Evolutionary conservation across 1,140 invertebrate species (phyloP).

Genomic region (Drosophila asahinai): DNA sequence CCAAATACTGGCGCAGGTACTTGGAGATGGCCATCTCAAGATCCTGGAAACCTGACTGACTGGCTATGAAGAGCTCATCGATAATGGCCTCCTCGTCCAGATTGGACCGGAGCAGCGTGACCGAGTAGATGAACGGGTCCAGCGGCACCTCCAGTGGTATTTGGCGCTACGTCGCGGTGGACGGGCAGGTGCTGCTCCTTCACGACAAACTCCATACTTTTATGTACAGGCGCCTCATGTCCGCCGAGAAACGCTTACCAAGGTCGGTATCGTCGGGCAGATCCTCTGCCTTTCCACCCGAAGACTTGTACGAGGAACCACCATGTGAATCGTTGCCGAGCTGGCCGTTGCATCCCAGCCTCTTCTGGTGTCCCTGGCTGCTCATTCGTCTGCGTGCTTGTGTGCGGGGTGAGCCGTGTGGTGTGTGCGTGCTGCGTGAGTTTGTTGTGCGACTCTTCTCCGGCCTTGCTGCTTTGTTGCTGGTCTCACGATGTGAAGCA

Average conservation of each 20-base stretch:
- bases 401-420: background rate
- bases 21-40: slow-evolving; percentile 96
- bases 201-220: slow-evolving; percentile 95
- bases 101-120: slow-evolving; percentile 92
- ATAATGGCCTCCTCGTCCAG: slow-evolving; percentile 94
- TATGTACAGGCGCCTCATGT: slow-evolving; percentile 92
- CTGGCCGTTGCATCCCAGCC: slow-evolving; percentile 49
- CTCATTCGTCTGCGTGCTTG: slow-evolving; percentile 52
- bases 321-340: slow-evolving; percentile 12
- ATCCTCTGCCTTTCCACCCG: slow-evolving; percentile 32
- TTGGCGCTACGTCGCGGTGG: slow-evolving; percentile 92
- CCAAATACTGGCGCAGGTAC: slow-evolving; percentile 95
- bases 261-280: slow-evolving; percentile 64
- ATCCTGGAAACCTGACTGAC: slow-evolving; percentile 97
- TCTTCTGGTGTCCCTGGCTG: slow-evolving; percentile 77
- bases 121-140: slow-evolving; percentile 97
- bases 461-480: background rate
- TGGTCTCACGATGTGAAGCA: too few species aligned
- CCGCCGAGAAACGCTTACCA: slow-evolving; percentile 77
- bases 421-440: background rate
- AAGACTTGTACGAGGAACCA: slow-evolving; percentile 21
- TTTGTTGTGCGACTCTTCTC: slow-evolving; percentile 7
- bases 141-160: slow-evolving; percentile 95
- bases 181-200: slow-evolving; percentile 93
- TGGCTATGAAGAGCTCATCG: slow-evolving; percentile 95